Conservation (phyloP, 1,140 invertebrate genomes). For the Drosophila watanabei region DNA sequence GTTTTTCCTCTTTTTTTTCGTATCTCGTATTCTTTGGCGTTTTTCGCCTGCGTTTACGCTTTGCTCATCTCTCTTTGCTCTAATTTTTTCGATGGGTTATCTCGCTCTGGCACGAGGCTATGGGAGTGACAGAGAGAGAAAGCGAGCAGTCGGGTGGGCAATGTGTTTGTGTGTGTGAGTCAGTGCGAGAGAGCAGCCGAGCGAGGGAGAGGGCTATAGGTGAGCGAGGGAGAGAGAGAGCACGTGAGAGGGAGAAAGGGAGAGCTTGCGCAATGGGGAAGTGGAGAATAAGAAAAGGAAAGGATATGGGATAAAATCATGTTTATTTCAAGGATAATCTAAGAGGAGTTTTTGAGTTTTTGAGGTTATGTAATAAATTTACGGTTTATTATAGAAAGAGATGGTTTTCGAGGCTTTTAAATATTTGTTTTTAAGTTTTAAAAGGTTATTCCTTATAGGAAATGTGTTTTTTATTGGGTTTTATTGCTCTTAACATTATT, state of each 20-base stretch:
- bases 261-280: conserved; percentile 42
- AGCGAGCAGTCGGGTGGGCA: conserved; percentile 12
- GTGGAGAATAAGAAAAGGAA: conserved; percentile 33
- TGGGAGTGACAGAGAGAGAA: conserved; percentile 56
- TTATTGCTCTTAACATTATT: not conserved
- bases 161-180: conserved; percentile 20
- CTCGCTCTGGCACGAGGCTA: conserved; percentile 74
- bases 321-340: not conserved
- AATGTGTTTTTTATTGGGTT: not conserved
- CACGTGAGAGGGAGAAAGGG: conserved; percentile 38
- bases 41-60: conserved; percentile 80
- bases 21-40: conserved; percentile 59
- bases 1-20: conserved; percentile 53
- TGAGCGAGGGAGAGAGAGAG: conserved; percentile 14
- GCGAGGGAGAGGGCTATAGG: conserved; percentile 17
- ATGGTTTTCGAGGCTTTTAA: too few species aligned
- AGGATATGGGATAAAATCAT: conserved; percentile 20
- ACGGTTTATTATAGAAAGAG: too few species aligned
- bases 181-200: conserved; percentile 28
- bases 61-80: conserved; percentile 83
- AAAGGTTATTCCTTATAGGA: too few species aligned
- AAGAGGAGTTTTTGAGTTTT: not conserved
- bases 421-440: too few species aligned
- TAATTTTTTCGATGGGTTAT: conserved; percentile 80
- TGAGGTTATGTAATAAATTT: not conserved